Conservation (phyloP, 2,113 vertebrate genomes). For the Oryzias celebensis region DNA sequence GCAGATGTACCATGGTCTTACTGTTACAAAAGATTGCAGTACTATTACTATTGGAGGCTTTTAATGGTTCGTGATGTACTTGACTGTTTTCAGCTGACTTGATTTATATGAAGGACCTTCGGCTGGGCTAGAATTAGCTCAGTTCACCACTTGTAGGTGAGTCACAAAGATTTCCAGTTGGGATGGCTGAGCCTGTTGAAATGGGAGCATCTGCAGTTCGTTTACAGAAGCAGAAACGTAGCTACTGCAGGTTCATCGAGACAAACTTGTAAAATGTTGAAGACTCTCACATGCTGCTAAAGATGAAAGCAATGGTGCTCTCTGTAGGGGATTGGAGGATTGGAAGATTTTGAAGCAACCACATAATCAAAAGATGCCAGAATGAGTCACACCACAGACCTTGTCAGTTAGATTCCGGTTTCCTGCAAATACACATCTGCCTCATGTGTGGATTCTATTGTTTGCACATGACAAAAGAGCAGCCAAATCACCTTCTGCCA, state of each 20-base stretch:
- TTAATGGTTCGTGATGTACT: not conserved
- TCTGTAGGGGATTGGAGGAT: conserved; percentile 27
- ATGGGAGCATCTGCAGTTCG: not conserved
- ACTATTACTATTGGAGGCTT: too few relatives aligned
- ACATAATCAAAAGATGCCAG: conserved; percentile 42
- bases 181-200: not conserved
- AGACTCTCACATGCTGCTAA: conserved; percentile 2
- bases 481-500: not conserved
- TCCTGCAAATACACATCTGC: conserved; percentile 40
- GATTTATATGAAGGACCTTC: conserved; percentile 13
- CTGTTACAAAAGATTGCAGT: not conserved
- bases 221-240: conserved; percentile 13
- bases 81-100: conserved; percentile 12
- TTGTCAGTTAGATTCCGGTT: conserved; percentile 44
- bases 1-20: not conserved
- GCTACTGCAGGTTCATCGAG: conserved; percentile 12
- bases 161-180: conserved; percentile 13
- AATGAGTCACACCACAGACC: conserved; percentile 55
- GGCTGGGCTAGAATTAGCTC: not conserved
- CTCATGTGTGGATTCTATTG: conserved; percentile 9
- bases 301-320: conserved; percentile 22
- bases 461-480: not conserved
- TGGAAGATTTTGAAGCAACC: conserved; percentile 37
- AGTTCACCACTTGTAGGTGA: conserved; percentile 19
- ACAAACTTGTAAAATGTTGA: not conserved